These are phyloP conservation scores for Casuarius casuarius DNA, from an alignment of 2,113 vertebrate species.

Conservation along the genomic window DNA sequence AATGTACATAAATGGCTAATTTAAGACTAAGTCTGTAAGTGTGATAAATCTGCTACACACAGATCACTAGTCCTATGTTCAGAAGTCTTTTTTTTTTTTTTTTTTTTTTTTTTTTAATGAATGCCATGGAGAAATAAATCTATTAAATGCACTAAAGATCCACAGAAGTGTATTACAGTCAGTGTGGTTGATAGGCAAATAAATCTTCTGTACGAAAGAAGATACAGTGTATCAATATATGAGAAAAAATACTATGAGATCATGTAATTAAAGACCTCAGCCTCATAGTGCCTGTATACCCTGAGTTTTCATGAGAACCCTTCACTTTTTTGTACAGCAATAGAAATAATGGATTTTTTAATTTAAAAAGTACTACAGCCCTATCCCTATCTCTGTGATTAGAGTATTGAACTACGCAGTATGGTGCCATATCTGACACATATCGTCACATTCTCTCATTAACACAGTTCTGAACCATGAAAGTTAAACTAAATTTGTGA, in stretches of 20 bases:
- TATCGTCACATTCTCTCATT: neutral
- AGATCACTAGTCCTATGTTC: neutral
- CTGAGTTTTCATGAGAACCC: neutral
- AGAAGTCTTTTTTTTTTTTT: neutral
- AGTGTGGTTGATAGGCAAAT: neutral
- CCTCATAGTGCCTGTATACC: neutral
- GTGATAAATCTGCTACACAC: neutral
- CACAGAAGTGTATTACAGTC: neutral
- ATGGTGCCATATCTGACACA: neutral
- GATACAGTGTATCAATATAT: neutral
- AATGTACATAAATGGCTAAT: neutral
- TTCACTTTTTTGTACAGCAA: neutral
- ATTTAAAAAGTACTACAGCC: neutral
- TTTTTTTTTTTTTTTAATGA: neutral
- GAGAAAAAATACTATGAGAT: neutral
- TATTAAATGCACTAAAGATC: neutral
- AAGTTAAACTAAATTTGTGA: neutral
- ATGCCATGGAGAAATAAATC: neutral
- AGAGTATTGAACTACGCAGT: neutral
- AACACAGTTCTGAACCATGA: neutral
- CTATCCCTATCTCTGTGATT: neutral
- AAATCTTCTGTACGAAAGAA: neutral
- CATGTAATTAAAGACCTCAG: neutral
- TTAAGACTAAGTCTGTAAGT: neutral
- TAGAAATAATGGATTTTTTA: neutral